Evolutionary conservation across 2,113 vertebrate species (phyloP).

Genomic region (Arenaria interpres): DNA sequence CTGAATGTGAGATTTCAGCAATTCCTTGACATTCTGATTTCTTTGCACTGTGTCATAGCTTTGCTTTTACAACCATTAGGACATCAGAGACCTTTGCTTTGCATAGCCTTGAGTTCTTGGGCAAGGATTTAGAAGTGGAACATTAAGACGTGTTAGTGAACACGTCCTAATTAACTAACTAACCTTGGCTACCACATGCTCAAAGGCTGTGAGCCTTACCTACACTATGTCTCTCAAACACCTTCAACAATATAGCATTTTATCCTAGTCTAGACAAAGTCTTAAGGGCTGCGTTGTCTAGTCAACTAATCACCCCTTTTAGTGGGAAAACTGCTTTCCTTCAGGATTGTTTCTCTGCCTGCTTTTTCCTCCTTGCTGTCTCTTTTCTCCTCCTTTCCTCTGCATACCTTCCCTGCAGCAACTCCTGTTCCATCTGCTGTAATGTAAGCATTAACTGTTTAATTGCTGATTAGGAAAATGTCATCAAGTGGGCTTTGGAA

Average conservation of each 20-base stretch:
- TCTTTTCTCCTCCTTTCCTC: constrained; percentile 29
- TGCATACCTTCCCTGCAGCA: constrained; percentile 60
- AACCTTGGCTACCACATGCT: not conserved
- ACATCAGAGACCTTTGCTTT: constrained; percentile 22
- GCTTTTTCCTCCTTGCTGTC: constrained; percentile 3
- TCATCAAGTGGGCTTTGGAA: not conserved
- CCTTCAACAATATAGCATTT: constrained; percentile 7
- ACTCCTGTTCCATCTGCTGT: constrained; percentile 35
- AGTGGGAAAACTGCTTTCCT: constrained; percentile 22
- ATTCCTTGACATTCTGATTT: not conserved
- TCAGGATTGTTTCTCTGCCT: constrained; percentile 2
- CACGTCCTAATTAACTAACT: constrained; percentile 17
- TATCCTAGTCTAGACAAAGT: constrained; percentile 51
- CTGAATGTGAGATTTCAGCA: not conserved
- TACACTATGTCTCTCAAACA: not conserved
- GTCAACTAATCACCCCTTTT: not conserved
- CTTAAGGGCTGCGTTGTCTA: constrained; percentile 22
- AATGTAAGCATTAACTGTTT: constrained; percentile 59
- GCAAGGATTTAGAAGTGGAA: not conserved
- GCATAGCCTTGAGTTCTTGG: constrained; percentile 28
- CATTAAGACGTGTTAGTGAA: not conserved
- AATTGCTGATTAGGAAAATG: constrained; percentile 54
- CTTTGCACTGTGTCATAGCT: not conserved
- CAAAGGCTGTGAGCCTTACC: not conserved
- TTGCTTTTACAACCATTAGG: not conserved